A percentile compares a stretch with the other conserved stretches of the same genome.
Evolutionary conservation across 2,113 vertebrate species (phyloP).

Genomic region (Acanthisitta chloris): DNA sequence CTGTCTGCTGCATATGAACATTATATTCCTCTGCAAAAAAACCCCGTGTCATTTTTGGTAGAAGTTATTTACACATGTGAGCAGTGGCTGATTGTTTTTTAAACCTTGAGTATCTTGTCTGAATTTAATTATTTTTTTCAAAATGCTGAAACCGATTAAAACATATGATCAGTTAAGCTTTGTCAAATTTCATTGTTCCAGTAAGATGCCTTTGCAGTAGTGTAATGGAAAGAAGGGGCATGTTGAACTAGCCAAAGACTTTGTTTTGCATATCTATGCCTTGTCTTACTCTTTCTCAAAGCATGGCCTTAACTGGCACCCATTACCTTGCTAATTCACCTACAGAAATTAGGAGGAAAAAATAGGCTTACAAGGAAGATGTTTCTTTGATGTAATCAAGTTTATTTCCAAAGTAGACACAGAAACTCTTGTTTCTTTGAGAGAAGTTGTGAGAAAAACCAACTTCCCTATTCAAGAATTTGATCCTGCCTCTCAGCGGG

Average conservation of each 20-base stretch:
- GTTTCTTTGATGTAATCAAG: background rate
- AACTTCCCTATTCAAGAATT: background rate
- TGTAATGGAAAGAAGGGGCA: background rate
- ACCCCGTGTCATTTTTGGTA: background rate
- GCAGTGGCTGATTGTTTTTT: background rate
- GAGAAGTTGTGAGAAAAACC: background rate
- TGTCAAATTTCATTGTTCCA: background rate
- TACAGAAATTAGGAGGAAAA: background rate
- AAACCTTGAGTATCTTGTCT: background rate
- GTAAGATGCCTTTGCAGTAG: background rate
- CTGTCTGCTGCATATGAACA: background rate
- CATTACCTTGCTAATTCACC: background rate
- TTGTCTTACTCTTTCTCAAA: background rate
- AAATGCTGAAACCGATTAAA: conserved; percentile 20
- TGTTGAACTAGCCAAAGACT: background rate
- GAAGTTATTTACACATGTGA: background rate
- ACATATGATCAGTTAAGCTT: background rate
- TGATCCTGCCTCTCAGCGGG: background rate
- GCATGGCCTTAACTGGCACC: background rate
- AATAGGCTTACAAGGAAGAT: background rate
- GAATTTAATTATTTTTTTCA: background rate
- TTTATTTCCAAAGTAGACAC: background rate
- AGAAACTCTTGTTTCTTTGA: background rate
- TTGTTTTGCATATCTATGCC: background rate
- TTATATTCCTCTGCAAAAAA: background rate